Evolutionary conservation across 2,888 invertebrate species (phyloP).

Genomic region (Caenorhabditis sp.): DNA sequence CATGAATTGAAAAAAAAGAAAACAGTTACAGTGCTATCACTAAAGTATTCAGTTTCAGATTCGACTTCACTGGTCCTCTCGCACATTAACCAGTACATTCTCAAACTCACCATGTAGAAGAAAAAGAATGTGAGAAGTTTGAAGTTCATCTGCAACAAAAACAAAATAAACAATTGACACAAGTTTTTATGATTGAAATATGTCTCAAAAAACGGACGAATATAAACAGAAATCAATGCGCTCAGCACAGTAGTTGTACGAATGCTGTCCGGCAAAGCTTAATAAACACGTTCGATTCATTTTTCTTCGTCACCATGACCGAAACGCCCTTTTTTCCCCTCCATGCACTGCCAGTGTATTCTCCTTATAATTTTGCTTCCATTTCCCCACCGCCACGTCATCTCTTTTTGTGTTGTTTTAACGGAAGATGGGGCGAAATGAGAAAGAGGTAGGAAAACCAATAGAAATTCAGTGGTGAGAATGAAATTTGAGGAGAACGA

Average conservation of each 20-base stretch:
- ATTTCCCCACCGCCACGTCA: slow-evolving; percentile 40
- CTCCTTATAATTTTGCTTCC: slow-evolving; percentile 30
- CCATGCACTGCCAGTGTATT: background rate
- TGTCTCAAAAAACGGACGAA: background rate
- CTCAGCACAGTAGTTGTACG: slow-evolving; percentile 22
- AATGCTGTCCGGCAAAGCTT: slow-evolving; percentile 23
- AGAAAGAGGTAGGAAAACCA: background rate
- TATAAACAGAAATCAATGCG: slow-evolving; percentile 14
- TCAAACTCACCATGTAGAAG: slow-evolving; percentile 21
- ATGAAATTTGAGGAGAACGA: background rate
- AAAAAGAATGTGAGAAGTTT: slow-evolving; percentile 5
- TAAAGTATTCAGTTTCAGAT: too few relatives aligned
- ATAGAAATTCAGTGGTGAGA: background rate
- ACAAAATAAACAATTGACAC: background rate
- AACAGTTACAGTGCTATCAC: too few relatives aligned
- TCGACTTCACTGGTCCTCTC: too few relatives aligned
- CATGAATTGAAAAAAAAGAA: too few relatives aligned
- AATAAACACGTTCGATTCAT: slow-evolving; percentile 44
- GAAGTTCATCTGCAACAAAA: slow-evolving; percentile 37
- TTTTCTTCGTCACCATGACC: slow-evolving; percentile 53
- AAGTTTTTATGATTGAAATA: background rate
- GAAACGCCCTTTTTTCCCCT: slow-evolving; percentile 26
- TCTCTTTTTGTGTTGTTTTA: background rate
- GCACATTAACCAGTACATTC: too few relatives aligned
- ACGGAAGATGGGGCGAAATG: background rate